Percentiles rank a stretch among this genome's conserved stretches.
phyloP scores from a whole-genome alignment of 2,797 vertebrate genomes.

The Notolabrus celidotus region DNA sequence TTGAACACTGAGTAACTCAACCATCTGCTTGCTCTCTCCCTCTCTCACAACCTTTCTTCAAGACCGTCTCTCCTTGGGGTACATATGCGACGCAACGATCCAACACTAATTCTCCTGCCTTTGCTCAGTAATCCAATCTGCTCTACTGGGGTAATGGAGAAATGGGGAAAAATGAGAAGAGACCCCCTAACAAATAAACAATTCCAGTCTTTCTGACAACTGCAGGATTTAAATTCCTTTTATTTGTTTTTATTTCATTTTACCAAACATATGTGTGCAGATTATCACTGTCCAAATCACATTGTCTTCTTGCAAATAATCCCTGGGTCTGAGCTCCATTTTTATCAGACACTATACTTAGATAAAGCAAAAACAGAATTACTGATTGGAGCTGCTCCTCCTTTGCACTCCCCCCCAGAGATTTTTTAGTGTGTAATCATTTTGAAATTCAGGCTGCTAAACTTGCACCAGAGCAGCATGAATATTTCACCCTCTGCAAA shows the following conservation, averaged over 20 bases:
- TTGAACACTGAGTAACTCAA: slow-evolving; percentile 69
- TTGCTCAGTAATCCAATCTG: slow-evolving; percentile 75
- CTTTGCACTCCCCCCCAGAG: slow-evolving; percentile 37
- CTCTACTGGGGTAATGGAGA: slow-evolving; percentile 60
- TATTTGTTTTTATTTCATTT: slow-evolving; percentile 29
- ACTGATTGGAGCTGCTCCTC: slow-evolving; percentile 47
- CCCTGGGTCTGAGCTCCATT: slow-evolving; percentile 15
- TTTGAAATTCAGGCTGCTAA: slow-evolving; percentile 65
- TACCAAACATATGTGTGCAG: slow-evolving; percentile 10
- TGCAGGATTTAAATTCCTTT: slow-evolving; percentile 12
- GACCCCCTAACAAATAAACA: slow-evolving; percentile 58
- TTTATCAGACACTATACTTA: slow-evolving; percentile 37
- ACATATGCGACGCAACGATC: slow-evolving; percentile 72
- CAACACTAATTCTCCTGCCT: slow-evolving; percentile 76
- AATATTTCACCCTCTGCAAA: slow-evolving; percentile 72
- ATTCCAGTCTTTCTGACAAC: slow-evolving; percentile 27
- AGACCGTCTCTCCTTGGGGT: slow-evolving; percentile 74
- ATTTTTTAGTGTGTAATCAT: slow-evolving; percentile 49
- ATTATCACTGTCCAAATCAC: slow-evolving; percentile 1
- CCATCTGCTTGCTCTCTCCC: slow-evolving; percentile 57
- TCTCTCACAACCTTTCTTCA: slow-evolving; percentile 51
- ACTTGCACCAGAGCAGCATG: slow-evolving; percentile 55
- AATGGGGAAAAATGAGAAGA: slow-evolving; percentile 32
- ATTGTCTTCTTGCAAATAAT: slow-evolving; percentile 30
- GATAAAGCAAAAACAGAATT: slow-evolving; percentile 46